Evolutionary conservation across 2,888 invertebrate species (phyloP), one percentile per base, ranked within the genome.

Genomic region (Drosophila hawaiiensis): DNA sequence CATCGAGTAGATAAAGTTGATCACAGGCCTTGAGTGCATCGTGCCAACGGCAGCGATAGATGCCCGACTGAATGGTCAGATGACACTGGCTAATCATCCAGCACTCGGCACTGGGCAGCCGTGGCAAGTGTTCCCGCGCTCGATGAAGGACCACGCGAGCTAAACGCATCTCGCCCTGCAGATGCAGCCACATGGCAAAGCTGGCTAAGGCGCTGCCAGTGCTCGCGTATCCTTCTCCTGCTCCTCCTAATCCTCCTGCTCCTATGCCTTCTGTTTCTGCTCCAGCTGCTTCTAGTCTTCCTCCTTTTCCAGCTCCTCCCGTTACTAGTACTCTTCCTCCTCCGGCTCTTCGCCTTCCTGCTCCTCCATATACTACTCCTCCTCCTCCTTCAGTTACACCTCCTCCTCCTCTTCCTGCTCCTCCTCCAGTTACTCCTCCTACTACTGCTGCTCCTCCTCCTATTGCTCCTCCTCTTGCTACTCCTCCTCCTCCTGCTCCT

Each of bases 191-290:
- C 83, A 84, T 52, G 0, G 96, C 95, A 33, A 96, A 92, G 88
- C 95, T 96, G 78, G 96, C 96, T 56, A 97, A 93, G 0, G 96
- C 95, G 81, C 96, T 95, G 90, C 96, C 96, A 19, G 95, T 94
- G 16, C 96, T 95, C 80, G 96, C 96, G 1, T 96, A 95, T 80
- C 95, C 96, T 96, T 78, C 95, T 95, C 50, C 94, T 94, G 47
- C 89, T 91, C 80, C n/a, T 41, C 41, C n/a, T 12, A 41, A 41
- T 41, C 41, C n/a, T 41, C 41, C 41, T 41, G 43, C 16, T 25
- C 28, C 47, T 16, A 47, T 16, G 7, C 25, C 25, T 47, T 16
- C 47, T 16, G 16, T 47, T 47, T 25, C 47, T 47, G 25, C 47
- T 47, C 9, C 25, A 47, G 25, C 9, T 9, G 25, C 16, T 25